phyloP scores from a whole-genome alignment of 2,888 invertebrate species.

The Chrysodeixis includens region DNA sequence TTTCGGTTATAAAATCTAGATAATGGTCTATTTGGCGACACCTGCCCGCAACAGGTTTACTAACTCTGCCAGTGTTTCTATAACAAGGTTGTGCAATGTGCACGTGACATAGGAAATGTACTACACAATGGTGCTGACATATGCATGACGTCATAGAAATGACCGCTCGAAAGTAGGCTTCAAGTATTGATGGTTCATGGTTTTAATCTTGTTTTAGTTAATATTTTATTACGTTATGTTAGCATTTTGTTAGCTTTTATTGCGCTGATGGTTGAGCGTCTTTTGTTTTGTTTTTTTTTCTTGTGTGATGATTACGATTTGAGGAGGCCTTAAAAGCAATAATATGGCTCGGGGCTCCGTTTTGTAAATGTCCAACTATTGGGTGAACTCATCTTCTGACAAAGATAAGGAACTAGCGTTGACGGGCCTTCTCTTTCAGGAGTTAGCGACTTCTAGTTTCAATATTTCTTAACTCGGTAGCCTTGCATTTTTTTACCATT shows the following conservation, averaged over 20 bases:
- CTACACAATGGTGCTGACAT: constrained; percentile 45
- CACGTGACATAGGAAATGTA: constrained; percentile 54
- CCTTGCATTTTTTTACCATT: too few species aligned
- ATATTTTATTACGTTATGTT: not conserved
- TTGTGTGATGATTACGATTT: too few species aligned
- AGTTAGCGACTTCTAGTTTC: too few species aligned
- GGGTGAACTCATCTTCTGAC: too few species aligned
- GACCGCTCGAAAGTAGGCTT: constrained; percentile 43
- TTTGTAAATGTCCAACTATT: too few species aligned
- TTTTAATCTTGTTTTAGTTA: constrained; percentile 7
- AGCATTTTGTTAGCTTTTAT: not conserved
- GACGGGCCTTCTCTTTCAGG: too few species aligned
- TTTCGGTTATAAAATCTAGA: not conserved
- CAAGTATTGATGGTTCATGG: constrained; percentile 36
- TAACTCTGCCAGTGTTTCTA: constrained; percentile 51
- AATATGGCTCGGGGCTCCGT: too few species aligned
- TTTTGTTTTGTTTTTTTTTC: not conserved
- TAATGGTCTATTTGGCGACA: constrained; percentile 16
- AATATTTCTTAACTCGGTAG: too few species aligned
- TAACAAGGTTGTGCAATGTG: constrained; percentile 48
- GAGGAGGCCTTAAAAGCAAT: too few species aligned
- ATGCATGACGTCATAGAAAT: constrained; percentile 48
- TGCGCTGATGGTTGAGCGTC: not conserved
- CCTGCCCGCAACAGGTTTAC: constrained; percentile 43
- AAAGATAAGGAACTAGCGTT: too few species aligned